phyloP scores from a whole-genome alignment of 2,113 vertebrate species.

The Heterotilapia buettikoferi region DNA sequence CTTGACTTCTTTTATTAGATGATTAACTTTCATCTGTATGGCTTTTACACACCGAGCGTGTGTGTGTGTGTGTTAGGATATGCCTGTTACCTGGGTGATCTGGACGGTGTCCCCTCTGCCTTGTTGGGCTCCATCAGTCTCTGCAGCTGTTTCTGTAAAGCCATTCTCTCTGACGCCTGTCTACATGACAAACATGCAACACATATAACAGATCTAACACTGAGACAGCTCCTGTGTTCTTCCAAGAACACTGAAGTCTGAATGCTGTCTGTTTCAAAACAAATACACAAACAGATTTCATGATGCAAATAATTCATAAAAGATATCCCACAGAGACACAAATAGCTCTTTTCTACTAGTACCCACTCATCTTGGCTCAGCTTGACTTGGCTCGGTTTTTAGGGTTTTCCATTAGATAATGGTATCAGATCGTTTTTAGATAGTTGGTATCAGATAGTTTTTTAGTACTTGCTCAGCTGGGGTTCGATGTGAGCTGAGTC shows the following conservation, averaged over 20 bases:
- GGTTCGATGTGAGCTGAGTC: neutral
- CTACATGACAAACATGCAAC: conserved; percentile 50
- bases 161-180: conserved; percentile 83
- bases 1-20: neutral
- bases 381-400: neutral
- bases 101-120: conserved; percentile 73
- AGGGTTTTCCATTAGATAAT: accelerated
- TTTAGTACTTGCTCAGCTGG: neutral
- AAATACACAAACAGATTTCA: accelerated
- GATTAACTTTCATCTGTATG: neutral
- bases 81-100: conserved; percentile 75
- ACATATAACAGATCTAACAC: neutral
- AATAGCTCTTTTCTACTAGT: neutral
- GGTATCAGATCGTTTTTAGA: too few species aligned
- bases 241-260: neutral
- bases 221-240: neutral
- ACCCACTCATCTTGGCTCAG: neutral
- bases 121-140: conserved; percentile 83
- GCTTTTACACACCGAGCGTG: neutral
- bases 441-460: neutral
- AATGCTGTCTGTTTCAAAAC: neutral
- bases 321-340: accelerated
- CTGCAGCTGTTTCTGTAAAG: conserved; percentile 88
- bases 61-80: neutral
- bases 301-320: neutral